These are phyloP conservation scores for Pristionchus exspectatus DNA, from an alignment of 2,888 invertebrate species.

Conservation along the genomic window DNA sequence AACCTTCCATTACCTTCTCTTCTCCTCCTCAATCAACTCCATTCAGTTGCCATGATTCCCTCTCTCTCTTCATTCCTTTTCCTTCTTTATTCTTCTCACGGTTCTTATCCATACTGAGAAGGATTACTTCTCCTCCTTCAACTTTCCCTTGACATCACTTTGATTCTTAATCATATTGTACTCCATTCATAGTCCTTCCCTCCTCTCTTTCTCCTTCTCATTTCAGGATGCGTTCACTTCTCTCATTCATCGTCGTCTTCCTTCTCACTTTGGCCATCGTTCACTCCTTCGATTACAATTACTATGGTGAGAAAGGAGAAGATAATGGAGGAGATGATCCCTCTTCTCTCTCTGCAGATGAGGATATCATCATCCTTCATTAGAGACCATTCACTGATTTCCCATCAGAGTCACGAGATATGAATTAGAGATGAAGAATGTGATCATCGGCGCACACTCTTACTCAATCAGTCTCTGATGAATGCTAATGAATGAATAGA, in stretches of 20 bases:
- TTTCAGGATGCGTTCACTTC: slow-evolving; percentile 22
- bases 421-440: not conserved
- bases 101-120: not conserved
- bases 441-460: not conserved
- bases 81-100: not conserved
- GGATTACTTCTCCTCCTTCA: not conserved
- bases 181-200: not conserved
- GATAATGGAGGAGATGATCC: not conserved
- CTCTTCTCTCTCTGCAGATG: not conserved
- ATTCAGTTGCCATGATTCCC: slow-evolving; percentile 21
- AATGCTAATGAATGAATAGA: not conserved
- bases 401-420: not conserved
- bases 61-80: not conserved
- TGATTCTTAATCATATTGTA: slow-evolving; percentile 28
- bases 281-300: not conserved
- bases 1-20: slow-evolving; percentile 22
- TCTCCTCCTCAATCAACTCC: not conserved
- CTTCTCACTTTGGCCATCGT: slow-evolving; percentile 21
- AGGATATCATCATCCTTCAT: slow-evolving; percentile 2
- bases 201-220: not conserved
- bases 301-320: not conserved
- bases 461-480: not conserved
- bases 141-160: not conserved
- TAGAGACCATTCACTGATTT: slow-evolving; percentile 1
- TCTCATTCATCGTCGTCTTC: not conserved